These are phyloP conservation scores for Hydractinia echinata DNA, from an alignment of 30 jellyfish, hydroid and myxozoan species.

Conservation along the genomic window DNA sequence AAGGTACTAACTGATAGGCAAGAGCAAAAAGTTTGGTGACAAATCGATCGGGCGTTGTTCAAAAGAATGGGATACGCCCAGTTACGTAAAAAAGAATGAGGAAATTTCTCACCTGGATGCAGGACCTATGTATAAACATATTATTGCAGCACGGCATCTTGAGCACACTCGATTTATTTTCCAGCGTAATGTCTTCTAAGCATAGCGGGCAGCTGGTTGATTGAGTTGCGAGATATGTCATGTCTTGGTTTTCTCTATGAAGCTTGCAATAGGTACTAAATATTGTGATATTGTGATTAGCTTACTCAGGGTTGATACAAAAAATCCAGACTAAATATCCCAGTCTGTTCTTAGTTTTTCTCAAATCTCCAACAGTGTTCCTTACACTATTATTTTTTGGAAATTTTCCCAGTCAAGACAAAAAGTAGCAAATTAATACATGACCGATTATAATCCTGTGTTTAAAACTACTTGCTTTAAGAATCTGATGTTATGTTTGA, in stretches of 20 bases:
- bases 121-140: constrained; percentile 41
- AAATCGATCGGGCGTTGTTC: too few species aligned
- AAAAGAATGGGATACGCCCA: too few species aligned
- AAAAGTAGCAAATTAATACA: not conserved
- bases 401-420: not conserved
- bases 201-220: constrained; percentile 38
- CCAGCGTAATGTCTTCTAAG: constrained; percentile 18
- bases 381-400: not conserved
- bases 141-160: constrained; percentile 67
- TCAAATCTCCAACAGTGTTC: too few species aligned
- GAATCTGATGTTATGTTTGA: not conserved
- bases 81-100: too few species aligned
- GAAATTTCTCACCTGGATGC: constrained; percentile 48
- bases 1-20: too few species aligned
- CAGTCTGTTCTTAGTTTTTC: too few species aligned
- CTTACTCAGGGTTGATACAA: too few species aligned
- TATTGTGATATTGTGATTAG: too few species aligned
- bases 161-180: constrained; percentile 5
- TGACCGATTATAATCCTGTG: not conserved
- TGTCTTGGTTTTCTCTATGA: constrained; percentile 29
- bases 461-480: not conserved
- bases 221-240: not conserved
- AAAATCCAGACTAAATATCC: too few species aligned
- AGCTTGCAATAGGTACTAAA: constrained; percentile 23
- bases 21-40: too few species aligned